phyloP scores from a whole-genome alignment of 1,140 invertebrate genomes.

The Pygmarrhopalites habei region DNA sequence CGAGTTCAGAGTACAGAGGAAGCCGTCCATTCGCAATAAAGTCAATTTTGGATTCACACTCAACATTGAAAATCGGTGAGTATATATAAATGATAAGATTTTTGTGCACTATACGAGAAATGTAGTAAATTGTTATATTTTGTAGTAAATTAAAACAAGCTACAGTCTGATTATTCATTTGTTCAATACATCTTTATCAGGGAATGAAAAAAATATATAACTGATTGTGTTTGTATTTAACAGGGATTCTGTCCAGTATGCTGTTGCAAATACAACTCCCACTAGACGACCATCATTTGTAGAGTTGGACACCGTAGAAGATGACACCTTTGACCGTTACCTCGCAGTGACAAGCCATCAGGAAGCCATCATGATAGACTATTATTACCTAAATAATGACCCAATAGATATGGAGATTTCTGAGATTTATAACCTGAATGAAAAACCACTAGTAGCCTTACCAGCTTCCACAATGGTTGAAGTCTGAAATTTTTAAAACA shows the following conservation, averaged over 20 bases:
- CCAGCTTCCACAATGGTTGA: neutral
- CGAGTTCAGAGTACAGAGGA: conserved; percentile 36
- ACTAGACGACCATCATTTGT: conserved; percentile 16
- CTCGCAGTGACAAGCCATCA: conserved; percentile 72
- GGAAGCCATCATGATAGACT: conserved; percentile 79
- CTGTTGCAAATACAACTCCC: neutral
- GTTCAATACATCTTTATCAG: neutral
- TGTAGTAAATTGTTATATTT: no score
- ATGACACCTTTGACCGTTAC: conserved; percentile 79
- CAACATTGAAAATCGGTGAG: conserved; percentile 49
- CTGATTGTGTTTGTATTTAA: conserved; percentile 4
- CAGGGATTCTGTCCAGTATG: conserved; percentile 21
- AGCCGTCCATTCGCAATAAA: conserved; percentile 47
- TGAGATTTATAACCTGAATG: neutral
- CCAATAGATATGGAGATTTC: no score
- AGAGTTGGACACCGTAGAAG: conserved; percentile 42
- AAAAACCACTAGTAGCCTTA: neutral
- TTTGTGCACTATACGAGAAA: no score
- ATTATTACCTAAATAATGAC: conserved; percentile 80
- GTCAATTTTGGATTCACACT: conserved; percentile 61
- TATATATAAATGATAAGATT: no score
- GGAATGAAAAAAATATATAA: neutral
- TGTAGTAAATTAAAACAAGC: no score
- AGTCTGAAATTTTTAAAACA: neutral
- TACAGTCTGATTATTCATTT: neutral